Evolutionary conservation across 2,888 invertebrate species (phyloP).

Genomic region (Matsumyia berberina): DNA sequence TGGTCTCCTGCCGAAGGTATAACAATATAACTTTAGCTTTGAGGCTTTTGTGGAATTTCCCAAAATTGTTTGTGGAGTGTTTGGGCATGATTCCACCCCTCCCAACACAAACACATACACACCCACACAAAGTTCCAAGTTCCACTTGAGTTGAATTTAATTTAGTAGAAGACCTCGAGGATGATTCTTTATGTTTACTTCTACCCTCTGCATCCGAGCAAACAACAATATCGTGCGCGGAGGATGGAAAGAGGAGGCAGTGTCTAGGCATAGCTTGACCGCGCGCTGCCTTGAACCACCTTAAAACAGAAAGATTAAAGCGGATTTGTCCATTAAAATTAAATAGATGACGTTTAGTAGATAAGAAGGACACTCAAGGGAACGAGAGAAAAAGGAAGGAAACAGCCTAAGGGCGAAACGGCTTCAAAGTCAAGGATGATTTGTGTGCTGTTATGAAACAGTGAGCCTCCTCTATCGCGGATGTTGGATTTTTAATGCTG

Average conservation of each 20-base stretch:
- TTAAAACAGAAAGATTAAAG: conserved; percentile 39
- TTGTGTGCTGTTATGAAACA: background rate
- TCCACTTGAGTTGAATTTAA: conserved; percentile 44
- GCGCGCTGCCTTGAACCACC: background rate
- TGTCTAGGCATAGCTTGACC: conserved; percentile 3
- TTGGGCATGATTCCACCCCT: conserved; percentile 38
- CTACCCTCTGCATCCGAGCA: too few relatives aligned
- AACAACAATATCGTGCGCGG: too few relatives aligned
- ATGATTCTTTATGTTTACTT: conserved; percentile 20
- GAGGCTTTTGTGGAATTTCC: conserved; percentile 51
- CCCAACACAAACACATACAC: background rate
- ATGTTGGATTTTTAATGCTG: too few relatives aligned
- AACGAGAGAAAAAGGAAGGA: background rate
- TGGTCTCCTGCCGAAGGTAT: conserved; percentile 16
- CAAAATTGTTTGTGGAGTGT: conserved; percentile 61
- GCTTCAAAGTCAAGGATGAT: conserved; percentile 12
- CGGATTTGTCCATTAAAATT: conserved; percentile 49
- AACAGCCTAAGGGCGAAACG: background rate
- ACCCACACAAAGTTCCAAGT: background rate
- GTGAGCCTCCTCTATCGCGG: background rate
- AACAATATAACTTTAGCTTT: conserved; percentile 46
- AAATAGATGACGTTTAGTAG: conserved; percentile 27
- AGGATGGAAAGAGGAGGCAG: background rate
- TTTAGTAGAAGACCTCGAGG: conserved; percentile 39
- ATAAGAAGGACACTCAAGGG: too few relatives aligned